Conservation (phyloP, 2,113 vertebrate species). For the Pachyramphus minor region DNA sequence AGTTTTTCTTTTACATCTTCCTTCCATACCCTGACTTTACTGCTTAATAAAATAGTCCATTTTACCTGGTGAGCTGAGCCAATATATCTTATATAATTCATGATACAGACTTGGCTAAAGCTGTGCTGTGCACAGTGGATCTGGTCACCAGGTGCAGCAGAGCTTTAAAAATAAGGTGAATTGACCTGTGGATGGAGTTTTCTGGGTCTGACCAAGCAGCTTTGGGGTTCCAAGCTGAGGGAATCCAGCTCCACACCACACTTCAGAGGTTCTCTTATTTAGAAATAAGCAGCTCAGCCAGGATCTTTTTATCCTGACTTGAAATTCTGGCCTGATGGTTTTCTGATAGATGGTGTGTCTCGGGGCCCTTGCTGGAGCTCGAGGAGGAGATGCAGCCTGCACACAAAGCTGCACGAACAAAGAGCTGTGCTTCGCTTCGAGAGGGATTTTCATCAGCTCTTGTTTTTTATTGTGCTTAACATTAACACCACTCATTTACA, state of each 20-base stretch:
- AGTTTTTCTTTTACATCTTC: background rate
- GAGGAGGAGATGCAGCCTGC: background rate
- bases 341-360: slow-evolving; percentile 4
- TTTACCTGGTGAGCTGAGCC: background rate
- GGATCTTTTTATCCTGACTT: background rate
- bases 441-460: background rate
- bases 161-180: background rate
- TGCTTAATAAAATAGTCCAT: background rate
- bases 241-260: background rate
- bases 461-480: background rate
- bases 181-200: background rate
- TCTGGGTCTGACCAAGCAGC: background rate
- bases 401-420: background rate
- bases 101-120: background rate
- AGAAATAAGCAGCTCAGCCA: background rate
- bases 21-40: background rate
- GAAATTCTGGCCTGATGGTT: background rate
- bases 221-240: background rate
- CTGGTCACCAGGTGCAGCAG: background rate
- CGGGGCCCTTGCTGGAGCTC: background rate
- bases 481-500: background rate
- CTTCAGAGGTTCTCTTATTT: background rate
- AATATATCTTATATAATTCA: background rate
- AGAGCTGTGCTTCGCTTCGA: background rate
- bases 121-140: background rate